Evolutionary conservation across 1,140 invertebrate species (phyloP).

Genomic region (Eriosoma lanigerum): DNA sequence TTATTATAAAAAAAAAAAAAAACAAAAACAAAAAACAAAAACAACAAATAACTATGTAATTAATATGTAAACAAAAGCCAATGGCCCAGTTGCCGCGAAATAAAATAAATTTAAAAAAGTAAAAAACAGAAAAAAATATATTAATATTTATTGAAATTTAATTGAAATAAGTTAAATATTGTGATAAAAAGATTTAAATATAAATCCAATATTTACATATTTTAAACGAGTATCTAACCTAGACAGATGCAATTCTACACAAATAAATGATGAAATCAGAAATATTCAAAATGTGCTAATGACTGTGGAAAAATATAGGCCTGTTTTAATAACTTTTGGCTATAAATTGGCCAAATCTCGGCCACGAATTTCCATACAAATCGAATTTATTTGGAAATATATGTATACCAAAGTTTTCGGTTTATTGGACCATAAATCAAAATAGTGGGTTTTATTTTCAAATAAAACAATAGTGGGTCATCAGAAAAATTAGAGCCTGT

Average conservation of each 20-base stretch:
- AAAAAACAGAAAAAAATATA: too few relatives aligned
- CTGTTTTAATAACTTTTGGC: slow-evolving; percentile 20
- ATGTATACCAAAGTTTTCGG: slow-evolving; percentile 1
- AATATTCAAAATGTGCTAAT: background rate
- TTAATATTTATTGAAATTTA: too few relatives aligned
- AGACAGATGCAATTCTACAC: background rate
- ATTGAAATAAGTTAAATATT: too few relatives aligned
- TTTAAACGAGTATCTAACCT: too few relatives aligned
- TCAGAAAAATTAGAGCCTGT: slow-evolving; percentile 1
- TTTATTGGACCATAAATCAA: slow-evolving; percentile 23
- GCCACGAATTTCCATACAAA: slow-evolving; percentile 23
- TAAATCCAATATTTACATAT: too few relatives aligned
- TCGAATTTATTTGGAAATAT: slow-evolving; percentile 21
- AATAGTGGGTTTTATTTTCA: slow-evolving; percentile 1
- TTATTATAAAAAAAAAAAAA: too few relatives aligned
- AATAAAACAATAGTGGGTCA: slow-evolving; percentile 26
- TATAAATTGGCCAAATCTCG: slow-evolving; percentile 16
- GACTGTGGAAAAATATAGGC: background rate
- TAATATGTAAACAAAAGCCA: too few relatives aligned
- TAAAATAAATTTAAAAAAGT: too few relatives aligned
- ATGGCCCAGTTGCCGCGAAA: too few relatives aligned
- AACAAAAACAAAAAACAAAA: too few relatives aligned
- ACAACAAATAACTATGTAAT: too few relatives aligned
- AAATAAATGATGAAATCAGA: background rate
- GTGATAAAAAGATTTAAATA: too few relatives aligned